A percentile compares a stretch with the other conserved stretches of the same genome.
Evolutionary conservation across 2,888 invertebrate species (phyloP).

Genomic region (Stenotaenia linearis): DNA sequence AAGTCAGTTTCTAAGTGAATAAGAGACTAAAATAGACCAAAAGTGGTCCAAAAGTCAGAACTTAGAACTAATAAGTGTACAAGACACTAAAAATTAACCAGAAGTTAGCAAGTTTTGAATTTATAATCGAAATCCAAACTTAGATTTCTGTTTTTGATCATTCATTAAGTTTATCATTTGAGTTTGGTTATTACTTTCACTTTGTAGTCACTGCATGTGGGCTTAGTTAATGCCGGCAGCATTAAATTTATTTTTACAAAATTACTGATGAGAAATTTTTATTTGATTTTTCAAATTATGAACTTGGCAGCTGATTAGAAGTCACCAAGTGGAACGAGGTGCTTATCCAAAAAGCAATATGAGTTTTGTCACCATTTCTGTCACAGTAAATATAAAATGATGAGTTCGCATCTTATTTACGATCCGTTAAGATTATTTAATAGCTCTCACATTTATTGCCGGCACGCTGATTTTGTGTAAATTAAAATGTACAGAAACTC

Average conservation of each 20-base stretch:
- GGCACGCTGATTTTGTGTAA: neutral
- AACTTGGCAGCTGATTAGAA: neutral
- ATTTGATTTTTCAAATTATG: neutral
- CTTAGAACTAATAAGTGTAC: too few relatives aligned
- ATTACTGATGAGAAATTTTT: neutral
- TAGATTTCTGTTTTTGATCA: too few relatives aligned
- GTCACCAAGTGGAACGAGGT: neutral
- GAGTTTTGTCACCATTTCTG: slow-evolving; percentile 13
- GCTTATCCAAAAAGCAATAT: neutral
- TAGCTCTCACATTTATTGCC: neutral
- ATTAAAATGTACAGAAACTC: neutral
- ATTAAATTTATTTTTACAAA: neutral
- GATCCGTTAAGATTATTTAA: slow-evolving; percentile 10
- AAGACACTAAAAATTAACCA: too few relatives aligned
- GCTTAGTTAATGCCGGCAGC: neutral
- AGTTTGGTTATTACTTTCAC: neutral
- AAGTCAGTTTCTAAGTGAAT: too few relatives aligned
- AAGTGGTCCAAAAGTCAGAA: too few relatives aligned
- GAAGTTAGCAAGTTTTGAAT: too few relatives aligned
- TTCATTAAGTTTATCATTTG: too few relatives aligned
- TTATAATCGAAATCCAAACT: too few relatives aligned
- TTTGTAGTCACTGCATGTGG: neutral
- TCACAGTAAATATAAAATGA: neutral
- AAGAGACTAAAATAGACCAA: too few relatives aligned
- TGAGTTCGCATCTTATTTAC: neutral